Percentiles rank a stretch among this genome's conserved stretches.
Conservation (phyloP, 35 echinoderm and acorn worm genomes). For the Nesometra sesokonis region DNA sequence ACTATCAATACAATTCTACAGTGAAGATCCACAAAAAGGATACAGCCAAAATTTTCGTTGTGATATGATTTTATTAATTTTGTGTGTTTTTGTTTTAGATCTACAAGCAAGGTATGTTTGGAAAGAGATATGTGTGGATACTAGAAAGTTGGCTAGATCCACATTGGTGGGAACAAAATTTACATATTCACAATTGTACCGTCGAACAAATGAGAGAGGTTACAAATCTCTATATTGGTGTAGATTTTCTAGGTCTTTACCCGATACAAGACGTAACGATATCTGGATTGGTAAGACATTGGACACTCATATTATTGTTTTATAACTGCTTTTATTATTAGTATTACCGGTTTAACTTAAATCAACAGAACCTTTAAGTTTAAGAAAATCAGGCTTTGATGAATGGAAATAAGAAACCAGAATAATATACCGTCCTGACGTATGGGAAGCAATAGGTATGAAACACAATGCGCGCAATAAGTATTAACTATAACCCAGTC, state of each 20-base stretch:
- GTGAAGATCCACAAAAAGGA: too few relatives aligned
- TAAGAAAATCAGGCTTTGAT: not conserved
- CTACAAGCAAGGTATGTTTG: constrained; percentile 33
- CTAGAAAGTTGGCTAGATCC: constrained; percentile 26
- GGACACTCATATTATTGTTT: too few relatives aligned
- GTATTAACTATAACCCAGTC: too few relatives aligned
- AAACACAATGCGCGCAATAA: too few relatives aligned
- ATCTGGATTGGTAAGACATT: constrained; percentile 35
- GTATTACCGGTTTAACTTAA: not conserved
- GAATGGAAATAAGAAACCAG: too few relatives aligned
- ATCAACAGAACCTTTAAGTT: not conserved
- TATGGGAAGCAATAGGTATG: too few relatives aligned
- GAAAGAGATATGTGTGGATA: constrained; percentile 31
- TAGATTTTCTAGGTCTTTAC: constrained; percentile 6
- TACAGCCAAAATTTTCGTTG: too few relatives aligned
- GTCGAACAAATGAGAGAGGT: constrained; percentile 26
- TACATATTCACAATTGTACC: constrained; percentile 6
- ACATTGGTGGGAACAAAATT: constrained; percentile 22
- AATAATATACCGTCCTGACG: too few relatives aligned
- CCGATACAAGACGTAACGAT: constrained; percentile 3
- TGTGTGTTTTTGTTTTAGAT: constrained; percentile 1
- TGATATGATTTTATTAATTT: too few relatives aligned
- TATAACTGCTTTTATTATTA: too few relatives aligned
- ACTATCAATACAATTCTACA: too few relatives aligned
- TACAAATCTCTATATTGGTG: constrained; percentile 9